Evolutionary conservation across 2,888 invertebrate genomes (phyloP).

Genomic region (Drosophila kuntzei): DNA sequence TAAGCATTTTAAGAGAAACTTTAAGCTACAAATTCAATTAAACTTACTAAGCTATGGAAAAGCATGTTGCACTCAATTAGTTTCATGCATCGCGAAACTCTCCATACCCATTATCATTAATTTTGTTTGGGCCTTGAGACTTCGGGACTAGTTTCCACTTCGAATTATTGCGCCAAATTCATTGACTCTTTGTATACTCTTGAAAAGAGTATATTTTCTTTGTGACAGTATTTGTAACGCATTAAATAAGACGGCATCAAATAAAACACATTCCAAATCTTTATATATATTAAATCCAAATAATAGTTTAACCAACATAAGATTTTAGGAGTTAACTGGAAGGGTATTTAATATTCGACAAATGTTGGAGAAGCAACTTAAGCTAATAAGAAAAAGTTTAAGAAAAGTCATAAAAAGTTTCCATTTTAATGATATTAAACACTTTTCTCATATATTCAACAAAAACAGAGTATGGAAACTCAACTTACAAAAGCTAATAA

Average conservation of each 20-base stretch:
- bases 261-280: too few species aligned
- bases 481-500: slow-evolving; percentile 8
- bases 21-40: slow-evolving; percentile 28
- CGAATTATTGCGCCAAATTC: slow-evolving; percentile 2
- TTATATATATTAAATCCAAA: too few species aligned
- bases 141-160: slow-evolving; percentile 1
- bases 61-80: slow-evolving; percentile 40
- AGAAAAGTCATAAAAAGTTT: neutral
- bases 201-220: neutral
- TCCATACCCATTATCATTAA: slow-evolving; percentile 29
- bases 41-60: slow-evolving; percentile 30
- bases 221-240: neutral
- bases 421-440: neutral
- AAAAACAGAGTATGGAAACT: neutral
- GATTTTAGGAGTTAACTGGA: too few species aligned
- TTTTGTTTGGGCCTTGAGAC: slow-evolving; percentile 5
- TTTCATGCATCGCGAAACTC: slow-evolving; percentile 20
- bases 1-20: neutral
- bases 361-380: neutral
- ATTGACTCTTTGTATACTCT: neutral
- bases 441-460: neutral
- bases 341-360: neutral
- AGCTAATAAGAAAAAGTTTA: neutral
- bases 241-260: too few species aligned
- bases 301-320: too few species aligned